Conservation (phyloP, 1,140 invertebrate species). For the Drosophila tsacasi region DNA sequence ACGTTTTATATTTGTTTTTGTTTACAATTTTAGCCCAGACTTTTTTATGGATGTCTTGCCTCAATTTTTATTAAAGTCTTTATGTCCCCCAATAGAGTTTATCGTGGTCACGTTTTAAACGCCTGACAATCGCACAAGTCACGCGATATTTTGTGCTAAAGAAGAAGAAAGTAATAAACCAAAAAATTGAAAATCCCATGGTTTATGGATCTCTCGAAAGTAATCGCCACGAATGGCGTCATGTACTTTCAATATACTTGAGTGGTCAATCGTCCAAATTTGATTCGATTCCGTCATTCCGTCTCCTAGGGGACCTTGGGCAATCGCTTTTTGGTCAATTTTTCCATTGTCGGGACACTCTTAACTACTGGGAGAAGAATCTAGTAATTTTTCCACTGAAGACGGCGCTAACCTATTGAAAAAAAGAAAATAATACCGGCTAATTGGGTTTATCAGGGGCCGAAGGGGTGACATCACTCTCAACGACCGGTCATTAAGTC, state of each 20-base stretch:
- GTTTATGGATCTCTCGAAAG: constrained; percentile 40
- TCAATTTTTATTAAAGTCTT: neutral
- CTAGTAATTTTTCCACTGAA: constrained; percentile 29
- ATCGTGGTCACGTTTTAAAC: constrained; percentile 51
- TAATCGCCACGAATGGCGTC: constrained; percentile 18
- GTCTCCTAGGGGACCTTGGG: constrained; percentile 11
- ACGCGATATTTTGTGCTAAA: constrained; percentile 4
- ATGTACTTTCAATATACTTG: constrained; percentile 29
- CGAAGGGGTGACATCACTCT: constrained; percentile 70
- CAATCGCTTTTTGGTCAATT: neutral
- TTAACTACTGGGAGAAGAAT: constrained; percentile 5
- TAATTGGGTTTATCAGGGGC: constrained; percentile 45
- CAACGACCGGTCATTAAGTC: constrained; percentile 65
- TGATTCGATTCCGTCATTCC: constrained; percentile 31
- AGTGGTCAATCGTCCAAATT: constrained; percentile 3
- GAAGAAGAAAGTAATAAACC: too few relatives aligned
- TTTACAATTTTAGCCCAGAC: neutral
- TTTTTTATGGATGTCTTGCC: constrained; percentile 15
- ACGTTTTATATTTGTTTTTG: neutral
- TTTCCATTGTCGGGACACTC: constrained; percentile 4
- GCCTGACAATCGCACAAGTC: constrained; percentile 21
- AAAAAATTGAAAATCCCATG: constrained; percentile 15
- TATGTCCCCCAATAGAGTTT: constrained; percentile 19
- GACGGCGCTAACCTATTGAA: neutral
- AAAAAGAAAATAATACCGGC: neutral